Base-by-base conservation (phyloP, 2,113 vertebrate species). In the Nycticryphes semicollaris region DNA sequence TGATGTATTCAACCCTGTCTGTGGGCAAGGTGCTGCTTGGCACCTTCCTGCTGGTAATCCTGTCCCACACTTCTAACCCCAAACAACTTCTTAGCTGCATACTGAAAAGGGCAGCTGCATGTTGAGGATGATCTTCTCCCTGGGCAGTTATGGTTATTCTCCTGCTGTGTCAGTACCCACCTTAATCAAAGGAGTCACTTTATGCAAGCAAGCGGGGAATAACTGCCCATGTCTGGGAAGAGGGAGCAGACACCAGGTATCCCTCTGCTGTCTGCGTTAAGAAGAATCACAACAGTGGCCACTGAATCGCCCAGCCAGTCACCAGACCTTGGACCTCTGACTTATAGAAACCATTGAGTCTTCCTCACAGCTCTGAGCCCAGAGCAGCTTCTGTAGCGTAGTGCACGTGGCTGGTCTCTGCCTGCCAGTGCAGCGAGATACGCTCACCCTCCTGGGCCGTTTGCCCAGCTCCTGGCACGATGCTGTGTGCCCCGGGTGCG, bases 261-360 rank as follows among this genome's bases (percentile, higher is more conserved):
- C 14, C 5, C 10, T 89, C 53, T 82, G 39, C 57, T 12, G 0
- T 78, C 68, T 90, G 16, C 35, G 2, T 66, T 62, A 56, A 72
- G 69, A 43, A 82, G 66, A 57, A 87, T 87, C 47, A 33, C 33
- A 66, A 0, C 3, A 39, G 31, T 24, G 45, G 25, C 51, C 88
- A 35, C 47, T 72, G 48, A 41, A 45, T 48, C 28, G 10, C 9
- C 9, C 3, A 12, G 25, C 23, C 20, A 6, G 45, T 51, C 33
- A 15, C 35, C 50, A 69, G 27, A 35, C 48, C 45, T 51, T 31
- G 54, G 14, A 45, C 12, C 45, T 80, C 18, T 62, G 20, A 30
- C 6, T 70, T 3, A 0, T 25, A 24, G 56, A 74, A 50, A 62
- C 3, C 7, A 4, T 7, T 1, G 4, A 33, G 47, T 47, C 27